Conservation (phyloP, 2,797 vertebrate genomes). For the Eurystomus glaucurus region DNA sequence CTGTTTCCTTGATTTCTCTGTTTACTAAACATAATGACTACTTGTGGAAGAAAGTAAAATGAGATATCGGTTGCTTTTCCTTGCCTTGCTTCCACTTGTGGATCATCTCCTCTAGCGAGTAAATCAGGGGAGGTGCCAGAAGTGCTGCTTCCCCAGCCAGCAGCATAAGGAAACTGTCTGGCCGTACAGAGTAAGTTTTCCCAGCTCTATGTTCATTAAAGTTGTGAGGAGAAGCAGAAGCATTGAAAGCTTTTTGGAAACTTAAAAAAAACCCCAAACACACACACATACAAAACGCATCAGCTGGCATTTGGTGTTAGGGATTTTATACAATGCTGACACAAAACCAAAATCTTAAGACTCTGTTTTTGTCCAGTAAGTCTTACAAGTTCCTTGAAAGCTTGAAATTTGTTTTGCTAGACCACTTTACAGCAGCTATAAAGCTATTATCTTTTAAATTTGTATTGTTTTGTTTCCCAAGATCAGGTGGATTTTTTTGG, state of each 20-base stretch:
- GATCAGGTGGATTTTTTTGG: not conserved
- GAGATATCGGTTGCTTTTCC: not conserved
- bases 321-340: not conserved
- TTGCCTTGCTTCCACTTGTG: not conserved
- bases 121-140: slow-evolving; percentile 19
- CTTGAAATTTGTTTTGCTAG: not conserved
- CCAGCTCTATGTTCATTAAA: slow-evolving; percentile 12
- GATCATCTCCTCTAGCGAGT: not conserved
- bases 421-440: not conserved
- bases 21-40: not conserved
- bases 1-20: not conserved
- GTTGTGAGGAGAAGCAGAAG: slow-evolving; percentile 25
- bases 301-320: not conserved
- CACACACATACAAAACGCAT: not conserved
- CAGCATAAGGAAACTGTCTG: slow-evolving; percentile 22
- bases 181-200: not conserved
- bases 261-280: not conserved
- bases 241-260: slow-evolving; percentile 23
- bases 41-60: not conserved
- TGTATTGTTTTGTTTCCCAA: not conserved
- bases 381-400: slow-evolving; percentile 17
- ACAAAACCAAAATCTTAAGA: not conserved
- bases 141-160: not conserved
- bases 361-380: not conserved
- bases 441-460: not conserved